Base-by-base conservation (phyloP, 2,888 invertebrate genomes). In the Trissoscelio sp. region DNA sequence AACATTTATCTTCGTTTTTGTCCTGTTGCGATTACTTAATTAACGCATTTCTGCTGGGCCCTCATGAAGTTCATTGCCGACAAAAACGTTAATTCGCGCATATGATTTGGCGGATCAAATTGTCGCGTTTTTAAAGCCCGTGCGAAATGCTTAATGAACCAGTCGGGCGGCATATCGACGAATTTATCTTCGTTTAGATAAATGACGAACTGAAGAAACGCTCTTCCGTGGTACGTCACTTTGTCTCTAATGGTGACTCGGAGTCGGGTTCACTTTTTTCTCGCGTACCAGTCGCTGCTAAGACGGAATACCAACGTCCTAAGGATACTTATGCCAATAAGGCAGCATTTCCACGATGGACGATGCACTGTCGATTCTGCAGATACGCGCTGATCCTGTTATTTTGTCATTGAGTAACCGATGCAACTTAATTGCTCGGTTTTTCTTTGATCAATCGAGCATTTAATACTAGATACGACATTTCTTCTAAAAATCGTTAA, bases 161-260 rank as follows among this genome's bases (percentile, higher is more conserved):
- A 64, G 78, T 70, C 69, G 69, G 20, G 12, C 39, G 58, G 39
- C 64, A 48, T 64, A 66, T 78, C 70, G 57, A 28, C 42, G 64
- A 46, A 72, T 58, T 48, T 37, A 28, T 70, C 46, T 62, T 57
- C 46, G 46, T 44, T 37, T 31, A 31, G 57, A 66, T 72, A 72
- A 62, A 70, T 62, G 48, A 58, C 55, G 57, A 51, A 44, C 37
- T 55, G 12, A 53, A 70, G 58, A 72, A 58, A 44, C 18, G 22
- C 2, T 70, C 75, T 75, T 72, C 70, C 75, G 66, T 57, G 67
- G 58, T 80, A 44, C 69, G 67, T 80, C 80, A 80, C 77, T 80
- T 75, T 73, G 74, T 83, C 83, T 74, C 51, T 83, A 81, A 83
- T 84, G 83, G 82, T 69, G 74, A 73, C 79, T 72, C 6, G 20